These are phyloP conservation scores for Eptatretus atami DNA, from an alignment of 2,797 vertebrate species.

Conservation along the genomic window DNA sequence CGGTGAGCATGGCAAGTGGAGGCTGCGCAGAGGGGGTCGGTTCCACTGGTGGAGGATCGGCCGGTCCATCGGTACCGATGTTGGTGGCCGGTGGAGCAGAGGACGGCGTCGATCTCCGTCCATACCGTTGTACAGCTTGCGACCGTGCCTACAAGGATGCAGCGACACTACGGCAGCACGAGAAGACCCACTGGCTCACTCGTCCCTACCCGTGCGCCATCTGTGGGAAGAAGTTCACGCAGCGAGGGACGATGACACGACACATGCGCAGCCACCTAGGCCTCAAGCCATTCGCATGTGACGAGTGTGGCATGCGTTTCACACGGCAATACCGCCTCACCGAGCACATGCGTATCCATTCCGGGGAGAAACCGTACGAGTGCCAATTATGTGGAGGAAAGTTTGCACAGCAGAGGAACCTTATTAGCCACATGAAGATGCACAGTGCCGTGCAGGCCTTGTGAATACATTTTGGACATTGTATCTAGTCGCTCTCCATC, in stretches of 20 bases:
- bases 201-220: conserved; percentile 94
- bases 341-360: conserved; percentile 98
- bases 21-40: conserved; percentile 45
- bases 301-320: conserved; percentile 93
- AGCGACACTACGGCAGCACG: conserved; percentile 73
- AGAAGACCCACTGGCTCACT: conserved; percentile 96
- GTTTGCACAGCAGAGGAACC: conserved; percentile 95
- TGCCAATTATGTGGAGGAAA: conserved; percentile 95
- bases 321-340: conserved; percentile 97
- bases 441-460: conserved; percentile 41
- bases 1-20: conserved; percentile 19
- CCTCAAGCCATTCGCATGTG: conserved; percentile 87
- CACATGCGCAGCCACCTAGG: conserved; percentile 98
- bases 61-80: conserved; percentile 91
- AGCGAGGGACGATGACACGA: conserved; percentile 92
- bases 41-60: conserved; percentile 74
- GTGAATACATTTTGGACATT: neutral
- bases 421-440: conserved; percentile 99
- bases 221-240: conserved; percentile 97
- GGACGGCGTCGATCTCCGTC: conserved; percentile 23
- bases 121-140: conserved; percentile 69
- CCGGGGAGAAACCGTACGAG: conserved; percentile 89
- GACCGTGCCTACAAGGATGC: conserved; percentile 98
- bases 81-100: neutral
- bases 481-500: neutral